phyloP scores from a whole-genome alignment of 2,113 vertebrate genomes.

The Puffinus mauretanicus region DNA sequence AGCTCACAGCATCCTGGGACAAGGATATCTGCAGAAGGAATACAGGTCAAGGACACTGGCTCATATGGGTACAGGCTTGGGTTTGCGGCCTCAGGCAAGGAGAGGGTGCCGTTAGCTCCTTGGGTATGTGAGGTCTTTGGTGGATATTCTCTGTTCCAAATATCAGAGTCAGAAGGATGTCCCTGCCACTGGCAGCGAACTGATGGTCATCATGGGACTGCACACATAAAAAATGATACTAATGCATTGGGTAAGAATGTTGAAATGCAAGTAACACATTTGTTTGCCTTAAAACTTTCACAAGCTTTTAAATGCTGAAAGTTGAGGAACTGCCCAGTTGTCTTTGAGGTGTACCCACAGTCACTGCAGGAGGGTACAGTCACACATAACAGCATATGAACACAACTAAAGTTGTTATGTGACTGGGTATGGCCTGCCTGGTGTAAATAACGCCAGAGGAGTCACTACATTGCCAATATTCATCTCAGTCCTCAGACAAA shows the following conservation, averaged over 20 bases:
- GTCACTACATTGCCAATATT: background rate
- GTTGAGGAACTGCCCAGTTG: background rate
- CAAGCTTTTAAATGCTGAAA: background rate
- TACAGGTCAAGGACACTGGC: background rate
- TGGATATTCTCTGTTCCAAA: background rate
- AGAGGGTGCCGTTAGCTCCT: background rate
- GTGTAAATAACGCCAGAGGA: background rate
- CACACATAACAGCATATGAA: background rate
- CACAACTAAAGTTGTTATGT: background rate
- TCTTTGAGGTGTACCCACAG: background rate
- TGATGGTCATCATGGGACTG: background rate
- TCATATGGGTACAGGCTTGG: background rate
- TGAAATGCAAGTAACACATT: background rate
- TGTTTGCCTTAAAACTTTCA: background rate
- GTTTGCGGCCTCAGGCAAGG: background rate
- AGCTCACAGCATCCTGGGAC: background rate
- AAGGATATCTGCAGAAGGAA: background rate
- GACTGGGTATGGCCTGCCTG: background rate
- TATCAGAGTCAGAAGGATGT: background rate
- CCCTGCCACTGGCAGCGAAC: background rate
- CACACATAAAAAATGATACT: background rate
- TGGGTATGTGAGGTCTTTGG: rapidly evolving
- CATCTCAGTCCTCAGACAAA: background rate
- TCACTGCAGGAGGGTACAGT: background rate
- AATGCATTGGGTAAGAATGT: background rate